Conservation (phyloP, 2,797 vertebrate species). For the Thripadectes ignobilis region DNA sequence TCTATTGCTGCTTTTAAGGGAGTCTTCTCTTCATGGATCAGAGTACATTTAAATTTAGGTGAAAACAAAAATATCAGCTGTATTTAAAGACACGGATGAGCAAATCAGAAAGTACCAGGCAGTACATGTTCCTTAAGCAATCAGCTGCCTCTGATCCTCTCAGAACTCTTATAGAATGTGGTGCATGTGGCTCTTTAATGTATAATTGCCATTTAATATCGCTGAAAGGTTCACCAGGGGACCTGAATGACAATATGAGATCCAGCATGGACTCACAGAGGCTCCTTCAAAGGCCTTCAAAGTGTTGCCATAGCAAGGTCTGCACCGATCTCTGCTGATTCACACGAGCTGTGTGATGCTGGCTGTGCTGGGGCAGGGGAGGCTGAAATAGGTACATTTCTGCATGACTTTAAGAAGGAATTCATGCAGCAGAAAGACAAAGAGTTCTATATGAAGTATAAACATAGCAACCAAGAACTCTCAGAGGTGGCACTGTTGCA, state of each 20-base stretch:
- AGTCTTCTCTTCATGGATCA: neutral
- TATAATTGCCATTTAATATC: neutral
- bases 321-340: neutral
- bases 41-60: slow-evolving; percentile 48
- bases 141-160: neutral
- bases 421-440: neutral
- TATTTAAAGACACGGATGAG: slow-evolving; percentile 27
- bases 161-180: neutral
- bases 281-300: neutral
- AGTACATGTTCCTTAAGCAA: neutral
- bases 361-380: neutral
- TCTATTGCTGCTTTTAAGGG: slow-evolving; percentile 12
- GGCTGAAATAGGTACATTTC: neutral
- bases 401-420: neutral
- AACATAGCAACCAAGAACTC: neutral
- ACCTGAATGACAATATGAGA: neutral
- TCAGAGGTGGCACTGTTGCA: neutral
- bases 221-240: neutral
- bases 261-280: neutral
- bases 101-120: slow-evolving; percentile 18
- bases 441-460: neutral
- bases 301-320: slow-evolving; percentile 22
- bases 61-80: slow-evolving; percentile 39
- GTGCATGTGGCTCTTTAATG: neutral
- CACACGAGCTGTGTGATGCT: neutral